phyloP scores from a whole-genome alignment of 2,113 vertebrate genomes.

The Heloderma charlesbogerti region DNA sequence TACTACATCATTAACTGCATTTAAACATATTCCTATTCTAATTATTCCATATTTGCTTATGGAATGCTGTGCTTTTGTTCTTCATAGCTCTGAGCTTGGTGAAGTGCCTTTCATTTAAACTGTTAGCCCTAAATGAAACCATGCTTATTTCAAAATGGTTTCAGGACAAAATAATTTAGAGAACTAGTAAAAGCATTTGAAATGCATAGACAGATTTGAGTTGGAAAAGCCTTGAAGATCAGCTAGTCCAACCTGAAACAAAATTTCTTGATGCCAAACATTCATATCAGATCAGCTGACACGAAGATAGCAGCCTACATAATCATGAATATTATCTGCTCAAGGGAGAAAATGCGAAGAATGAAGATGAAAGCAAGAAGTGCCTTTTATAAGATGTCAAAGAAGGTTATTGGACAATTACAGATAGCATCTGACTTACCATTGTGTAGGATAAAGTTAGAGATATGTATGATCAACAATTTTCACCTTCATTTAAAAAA shows the following conservation, averaged over 20 bases:
- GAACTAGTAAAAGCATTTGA: not conserved
- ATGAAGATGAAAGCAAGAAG: not conserved
- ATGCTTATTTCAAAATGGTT: not conserved
- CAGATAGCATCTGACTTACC: not conserved
- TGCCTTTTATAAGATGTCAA: not conserved
- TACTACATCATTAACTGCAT: not conserved
- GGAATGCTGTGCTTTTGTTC: not conserved
- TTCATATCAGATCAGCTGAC: not conserved
- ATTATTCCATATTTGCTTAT: not conserved
- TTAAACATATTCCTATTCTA: not conserved
- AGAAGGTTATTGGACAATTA: not conserved
- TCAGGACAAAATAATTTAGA: not conserved
- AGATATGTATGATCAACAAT: not conserved
- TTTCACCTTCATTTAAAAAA: not conserved
- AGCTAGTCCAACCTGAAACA: not conserved
- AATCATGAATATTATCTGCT: not conserved
- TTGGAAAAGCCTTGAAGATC: not conserved
- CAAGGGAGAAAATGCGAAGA: not conserved
- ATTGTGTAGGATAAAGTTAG: not conserved
- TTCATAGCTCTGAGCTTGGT: not conserved
- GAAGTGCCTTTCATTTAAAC: not conserved
- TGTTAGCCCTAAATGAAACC: not conserved
- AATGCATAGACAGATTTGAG: not conserved
- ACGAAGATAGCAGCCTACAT: not conserved
- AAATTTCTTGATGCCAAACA: not conserved